Base-by-base conservation (phyloP, 2,888 invertebrate species). In the Nymphalis c-album region DNA sequence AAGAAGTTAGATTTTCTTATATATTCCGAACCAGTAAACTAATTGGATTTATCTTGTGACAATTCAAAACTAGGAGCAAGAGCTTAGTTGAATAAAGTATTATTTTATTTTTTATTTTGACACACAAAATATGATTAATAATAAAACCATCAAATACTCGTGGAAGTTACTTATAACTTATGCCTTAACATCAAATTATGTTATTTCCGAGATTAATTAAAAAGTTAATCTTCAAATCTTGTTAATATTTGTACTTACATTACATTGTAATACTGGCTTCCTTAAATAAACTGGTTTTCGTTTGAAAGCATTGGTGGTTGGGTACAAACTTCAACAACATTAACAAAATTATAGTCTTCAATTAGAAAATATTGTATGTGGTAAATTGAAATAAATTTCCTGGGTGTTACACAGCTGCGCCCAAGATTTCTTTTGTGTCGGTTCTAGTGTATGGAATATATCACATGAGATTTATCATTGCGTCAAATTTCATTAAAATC, bases 131-230 rank as follows among this genome's bases (percentile, higher is more conserved):
- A 10, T 40, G 3, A 2, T 40, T 4, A 47, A 18, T n/a, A 17
- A 40, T 8, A 17, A 46, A 62, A 58, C 59, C 46, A 67, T 67
- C 58, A 31, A 57, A 50, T 40, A n/a, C 45, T 35, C 20, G 18
- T 48, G 7, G 17, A 40, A 40, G 40, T 13, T 18, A 1, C 5
- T n/a, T 48, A 63, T 61, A 62, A 59, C 50, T n/a, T n/a, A n/a
- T n/a, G n/a, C n/a, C n/a, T n/a, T n/a, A 46, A 65, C 58, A 64
- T 61, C 10, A 64, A 18, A 57, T 63, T 60, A 66, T 63, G 48
- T 65, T 65, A 59, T 69, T 66, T 63, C 7, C 60, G 68, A 70
- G 61, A 69, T 71, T 71, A 73, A 73, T 71, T 73, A 65, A 64
- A 73, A 73, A 73, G 69, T 71, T 71, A 64, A 60, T 59, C 58